Evolutionary conservation across 92 coral and sea anemone genomes (phyloP), one percentile per base, ranked within the genome.

Genomic region (Actinernus sp.): DNA sequence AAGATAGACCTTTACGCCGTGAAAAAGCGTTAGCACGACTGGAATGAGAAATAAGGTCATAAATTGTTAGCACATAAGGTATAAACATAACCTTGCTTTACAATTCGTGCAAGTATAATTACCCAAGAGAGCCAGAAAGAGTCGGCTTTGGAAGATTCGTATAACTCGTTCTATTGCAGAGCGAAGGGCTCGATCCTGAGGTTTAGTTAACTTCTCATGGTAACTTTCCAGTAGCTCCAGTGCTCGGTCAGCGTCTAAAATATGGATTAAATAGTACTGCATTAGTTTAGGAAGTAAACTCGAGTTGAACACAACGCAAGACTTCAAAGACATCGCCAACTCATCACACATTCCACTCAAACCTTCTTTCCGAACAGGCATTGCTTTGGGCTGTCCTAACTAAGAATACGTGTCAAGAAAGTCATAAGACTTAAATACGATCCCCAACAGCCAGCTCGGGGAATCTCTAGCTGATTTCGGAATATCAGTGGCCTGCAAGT

Each of bases 281-380:
- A 38, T 59, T 55, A 63, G 32, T 49, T 49, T 31, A 52, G 10
- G 7, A 29, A 18, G 3, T 3, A 29, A 18, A 31, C 7, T 8
- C 19, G 13, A 23, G 40, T 37, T 49, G 50, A 39, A 19, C 53
- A 44, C 26, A 28, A 21, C 52, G 18, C 10, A 45, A 7, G 18
- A 8, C 8, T 9, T 8, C 18, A 36, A 7, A 14, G 41, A 14
- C 8, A 36, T 7, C 41, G 14, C 14, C 7, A 14, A 7, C 7
- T 14, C 52, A 5, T 23, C 5, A 8, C 4, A 64, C 46, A 44
- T 26, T 20, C 58, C 24, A 38, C n/a, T 67, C 89, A 58, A 78
- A 95, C 99, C 99, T 95, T 95, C 97, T 73, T 87, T 79, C 49
- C 91, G 88, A 68, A 95, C 97, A 45, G 99, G 99, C 99, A 95